These are phyloP conservation scores for Malurus alboscapulatus DNA, from an alignment of 2,113 vertebrate genomes.

Conservation along the genomic window DNA sequence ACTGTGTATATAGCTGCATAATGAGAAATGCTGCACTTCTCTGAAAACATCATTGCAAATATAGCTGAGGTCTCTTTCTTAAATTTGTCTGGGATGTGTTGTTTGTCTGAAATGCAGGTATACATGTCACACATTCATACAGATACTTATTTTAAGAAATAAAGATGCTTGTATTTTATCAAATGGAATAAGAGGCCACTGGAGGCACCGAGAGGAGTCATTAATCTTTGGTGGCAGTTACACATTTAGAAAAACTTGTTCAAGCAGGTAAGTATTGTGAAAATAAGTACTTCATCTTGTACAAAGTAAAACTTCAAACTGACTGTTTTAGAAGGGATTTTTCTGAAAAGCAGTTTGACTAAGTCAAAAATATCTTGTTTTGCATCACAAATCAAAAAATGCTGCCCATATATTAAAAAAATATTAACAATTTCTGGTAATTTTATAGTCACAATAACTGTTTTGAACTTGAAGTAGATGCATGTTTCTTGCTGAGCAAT, in stretches of 20 bases:
- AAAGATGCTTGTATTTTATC: neutral
- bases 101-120: neutral
- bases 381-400: conserved; percentile 40
- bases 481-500: neutral
- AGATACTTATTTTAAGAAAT: neutral
- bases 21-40: neutral
- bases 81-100: neutral
- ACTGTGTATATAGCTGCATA: neutral
- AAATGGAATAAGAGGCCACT: neutral
- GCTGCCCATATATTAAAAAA: conserved; percentile 16
- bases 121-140: neutral
- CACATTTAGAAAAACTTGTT: conserved; percentile 20
- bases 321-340: conserved; percentile 54
- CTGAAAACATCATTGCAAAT: neutral
- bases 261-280: conserved; percentile 5
- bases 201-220: neutral
- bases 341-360: conserved; percentile 55
- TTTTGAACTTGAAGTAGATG: neutral
- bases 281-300: conserved; percentile 18
- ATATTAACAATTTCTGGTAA: conserved; percentile 1
- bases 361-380: conserved; percentile 60
- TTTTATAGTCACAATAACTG: neutral
- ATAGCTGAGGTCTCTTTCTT: neutral
- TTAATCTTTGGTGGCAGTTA: conserved; percentile 19
- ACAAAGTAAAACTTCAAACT: conserved; percentile 34